These are phyloP conservation scores for Glyptemys insculpta DNA, from an alignment of 2,797 vertebrate species.

Conservation along the genomic window DNA sequence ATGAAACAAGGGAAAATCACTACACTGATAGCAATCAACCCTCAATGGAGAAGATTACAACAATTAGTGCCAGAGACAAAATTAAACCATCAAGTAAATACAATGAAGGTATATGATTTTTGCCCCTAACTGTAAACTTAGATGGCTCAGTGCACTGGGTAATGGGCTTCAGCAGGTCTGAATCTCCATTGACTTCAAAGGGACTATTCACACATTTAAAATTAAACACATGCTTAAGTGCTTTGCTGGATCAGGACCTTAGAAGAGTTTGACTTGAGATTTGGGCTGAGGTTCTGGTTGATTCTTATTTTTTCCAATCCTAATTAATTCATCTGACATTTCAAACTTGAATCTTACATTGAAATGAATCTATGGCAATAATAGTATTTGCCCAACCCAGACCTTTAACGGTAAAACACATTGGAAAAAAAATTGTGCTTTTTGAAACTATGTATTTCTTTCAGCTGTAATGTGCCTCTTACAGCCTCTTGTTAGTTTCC, in stretches of 20 bases:
- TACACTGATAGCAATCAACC: background rate
- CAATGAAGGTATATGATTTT: background rate
- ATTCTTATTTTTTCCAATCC: fast-evolving
- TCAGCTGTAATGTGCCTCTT: background rate
- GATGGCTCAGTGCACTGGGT: background rate
- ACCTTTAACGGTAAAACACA: background rate
- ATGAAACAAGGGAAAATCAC: background rate
- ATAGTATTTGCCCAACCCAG: background rate
- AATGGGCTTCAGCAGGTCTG: background rate
- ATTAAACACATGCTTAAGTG: background rate
- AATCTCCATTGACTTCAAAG: background rate
- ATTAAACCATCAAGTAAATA: background rate
- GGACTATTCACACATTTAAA: background rate
- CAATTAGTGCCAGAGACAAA: background rate
- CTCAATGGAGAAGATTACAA: background rate
- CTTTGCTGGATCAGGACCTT: background rate
- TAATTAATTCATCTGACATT: background rate
- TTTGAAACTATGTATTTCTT: background rate
- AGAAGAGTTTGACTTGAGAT: background rate
- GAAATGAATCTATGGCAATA: background rate
- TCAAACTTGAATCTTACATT: background rate
- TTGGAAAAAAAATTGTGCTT: background rate
- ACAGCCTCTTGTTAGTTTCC: background rate
- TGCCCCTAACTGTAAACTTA: background rate
- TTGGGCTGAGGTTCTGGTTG: background rate